phyloP scores from a whole-genome alignment of 2,113 vertebrate genomes.

The Nothoprocta perdicaria region DNA sequence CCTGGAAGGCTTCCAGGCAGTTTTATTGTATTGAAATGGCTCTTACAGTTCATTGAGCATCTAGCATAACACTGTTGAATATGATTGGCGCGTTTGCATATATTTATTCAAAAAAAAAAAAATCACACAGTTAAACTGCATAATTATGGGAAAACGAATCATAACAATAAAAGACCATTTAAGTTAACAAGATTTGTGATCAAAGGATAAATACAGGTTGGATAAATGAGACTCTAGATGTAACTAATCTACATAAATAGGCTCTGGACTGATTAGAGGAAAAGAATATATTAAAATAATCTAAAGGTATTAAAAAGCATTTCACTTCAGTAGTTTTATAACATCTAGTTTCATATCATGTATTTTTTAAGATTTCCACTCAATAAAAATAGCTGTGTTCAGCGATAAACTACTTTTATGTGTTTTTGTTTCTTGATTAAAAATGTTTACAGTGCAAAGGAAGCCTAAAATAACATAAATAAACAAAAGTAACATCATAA shows the following conservation, averaged over 20 bases:
- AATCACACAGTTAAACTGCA: constrained; percentile 73
- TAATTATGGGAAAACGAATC: constrained; percentile 81
- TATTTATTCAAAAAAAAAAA: constrained; percentile 74
- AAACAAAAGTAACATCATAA: constrained; percentile 51
- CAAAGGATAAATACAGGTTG: constrained; percentile 83
- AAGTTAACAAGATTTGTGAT: constrained; percentile 84
- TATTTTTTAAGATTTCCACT: constrained; percentile 47
- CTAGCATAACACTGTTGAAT: constrained; percentile 80
- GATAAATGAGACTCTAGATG: constrained; percentile 77
- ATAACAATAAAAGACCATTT: constrained; percentile 83
- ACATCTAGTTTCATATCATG: constrained; percentile 1
- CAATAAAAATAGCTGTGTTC: neutral
- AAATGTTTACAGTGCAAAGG: constrained; percentile 1
- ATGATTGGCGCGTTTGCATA: constrained; percentile 78
- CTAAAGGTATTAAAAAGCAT: constrained; percentile 49
- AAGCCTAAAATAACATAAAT: constrained; percentile 11
- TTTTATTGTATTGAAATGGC: constrained; percentile 85
- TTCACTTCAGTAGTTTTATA: constrained; percentile 53
- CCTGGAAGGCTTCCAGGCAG: constrained; percentile 79
- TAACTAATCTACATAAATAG: constrained; percentile 81
- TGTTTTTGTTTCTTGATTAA: neutral
- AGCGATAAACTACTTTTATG: neutral
- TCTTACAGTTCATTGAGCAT: constrained; percentile 85
- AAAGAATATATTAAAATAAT: constrained; percentile 77
- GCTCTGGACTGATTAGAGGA: constrained; percentile 74